Conservation (phyloP, 2,797 vertebrate genomes). For the Caiman crocodilus region DNA sequence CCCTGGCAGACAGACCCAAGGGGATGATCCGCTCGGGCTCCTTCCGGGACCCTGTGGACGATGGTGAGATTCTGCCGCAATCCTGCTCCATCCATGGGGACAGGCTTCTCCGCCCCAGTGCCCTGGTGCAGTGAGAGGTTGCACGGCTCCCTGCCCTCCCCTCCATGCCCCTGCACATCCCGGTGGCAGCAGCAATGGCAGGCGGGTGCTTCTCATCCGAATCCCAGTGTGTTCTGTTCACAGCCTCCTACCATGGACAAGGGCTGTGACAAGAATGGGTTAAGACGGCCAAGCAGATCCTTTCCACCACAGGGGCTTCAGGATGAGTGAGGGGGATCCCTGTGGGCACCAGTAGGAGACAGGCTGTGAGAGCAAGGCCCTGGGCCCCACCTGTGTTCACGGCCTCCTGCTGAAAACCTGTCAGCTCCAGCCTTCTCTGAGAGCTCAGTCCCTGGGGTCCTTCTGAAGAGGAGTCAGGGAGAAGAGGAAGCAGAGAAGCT, state of each 20-base stretch:
- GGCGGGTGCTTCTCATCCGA: rapidly evolving
- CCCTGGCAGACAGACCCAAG: slow-evolving; percentile 93
- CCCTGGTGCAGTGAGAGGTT: rapidly evolving
- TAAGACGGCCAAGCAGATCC: neutral
- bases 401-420: neutral
- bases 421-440: neutral
- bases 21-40: slow-evolving; percentile 98
- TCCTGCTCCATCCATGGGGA: neutral
- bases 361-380: neutral
- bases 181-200: neutral
- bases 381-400: no score
- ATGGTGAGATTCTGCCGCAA: slow-evolving; percentile 84
- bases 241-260: neutral
- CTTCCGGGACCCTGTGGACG: slow-evolving; percentile 92
- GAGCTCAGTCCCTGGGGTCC: neutral
- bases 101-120: neutral
- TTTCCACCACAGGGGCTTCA: slow-evolving; percentile 5
- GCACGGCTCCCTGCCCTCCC: neutral
- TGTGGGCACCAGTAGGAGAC: neutral
- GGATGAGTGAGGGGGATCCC: neutral
- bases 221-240: neutral
- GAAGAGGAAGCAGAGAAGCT: neutral
- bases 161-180: neutral
- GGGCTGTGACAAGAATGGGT: neutral
- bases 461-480: neutral